These are phyloP conservation scores for Eremobia ochroleuca DNA, from an alignment of 2,888 invertebrate genomes.

Conservation along the genomic window DNA sequence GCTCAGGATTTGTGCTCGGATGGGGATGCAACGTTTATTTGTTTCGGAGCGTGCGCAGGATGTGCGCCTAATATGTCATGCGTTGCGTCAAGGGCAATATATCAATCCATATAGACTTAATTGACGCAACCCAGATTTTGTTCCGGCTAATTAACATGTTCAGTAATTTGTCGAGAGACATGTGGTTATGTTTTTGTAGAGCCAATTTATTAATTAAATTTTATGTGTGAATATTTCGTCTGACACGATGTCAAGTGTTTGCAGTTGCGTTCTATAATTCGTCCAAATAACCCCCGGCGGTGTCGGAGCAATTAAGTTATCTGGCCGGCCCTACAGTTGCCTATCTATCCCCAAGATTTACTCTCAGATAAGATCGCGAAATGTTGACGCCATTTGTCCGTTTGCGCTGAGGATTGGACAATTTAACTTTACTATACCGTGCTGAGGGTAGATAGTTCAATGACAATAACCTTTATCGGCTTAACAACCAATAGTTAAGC, in stretches of 20 bases:
- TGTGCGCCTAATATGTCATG: constrained; percentile 82
- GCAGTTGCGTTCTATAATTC: constrained; percentile 74
- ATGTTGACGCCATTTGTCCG: constrained; percentile 88
- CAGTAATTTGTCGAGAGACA: constrained; percentile 77
- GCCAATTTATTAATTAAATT: constrained; percentile 56
- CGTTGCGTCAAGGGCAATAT: constrained; percentile 81
- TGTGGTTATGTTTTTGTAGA: constrained; percentile 62
- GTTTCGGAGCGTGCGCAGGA: constrained; percentile 84
- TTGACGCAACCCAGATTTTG: constrained; percentile 79
- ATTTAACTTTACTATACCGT: constrained; percentile 84
- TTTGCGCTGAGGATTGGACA: constrained; percentile 85
- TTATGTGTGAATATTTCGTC: constrained; percentile 49
- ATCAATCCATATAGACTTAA: constrained; percentile 83
- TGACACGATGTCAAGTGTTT: constrained; percentile 50
- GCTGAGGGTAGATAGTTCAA: constrained; percentile 83
- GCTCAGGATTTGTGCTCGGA: constrained; percentile 82
- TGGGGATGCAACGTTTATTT: constrained; percentile 86
- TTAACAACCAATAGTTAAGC: constrained; percentile 80
- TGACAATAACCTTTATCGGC: constrained; percentile 86
- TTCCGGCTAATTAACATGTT: constrained; percentile 73
- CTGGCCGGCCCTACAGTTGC: constrained; percentile 78
- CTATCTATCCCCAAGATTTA: constrained; percentile 85
- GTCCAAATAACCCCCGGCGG: constrained; percentile 76
- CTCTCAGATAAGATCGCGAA: constrained; percentile 85
- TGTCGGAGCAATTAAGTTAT: constrained; percentile 87